phyloP scores from a whole-genome alignment of 2,113 vertebrate species.

The Gallinago media region DNA sequence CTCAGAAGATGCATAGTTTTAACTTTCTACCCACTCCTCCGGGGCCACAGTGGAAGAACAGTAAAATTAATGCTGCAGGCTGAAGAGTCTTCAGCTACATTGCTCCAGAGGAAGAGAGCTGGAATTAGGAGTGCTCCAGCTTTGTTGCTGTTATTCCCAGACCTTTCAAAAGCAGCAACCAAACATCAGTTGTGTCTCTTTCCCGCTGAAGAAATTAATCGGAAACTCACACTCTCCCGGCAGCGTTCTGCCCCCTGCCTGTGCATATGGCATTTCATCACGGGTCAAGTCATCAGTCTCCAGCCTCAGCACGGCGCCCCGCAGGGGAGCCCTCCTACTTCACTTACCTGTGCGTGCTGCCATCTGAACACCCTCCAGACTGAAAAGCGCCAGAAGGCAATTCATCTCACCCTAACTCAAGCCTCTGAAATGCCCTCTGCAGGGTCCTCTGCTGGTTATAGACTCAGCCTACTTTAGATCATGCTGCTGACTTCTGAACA shows the following conservation, averaged over 20 bases:
- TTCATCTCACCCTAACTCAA: not conserved
- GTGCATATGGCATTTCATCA: not conserved
- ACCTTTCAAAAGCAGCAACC: not conserved
- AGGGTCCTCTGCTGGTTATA: not conserved
- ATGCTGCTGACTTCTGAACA: not conserved
- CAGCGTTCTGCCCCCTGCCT: constrained; percentile 45
- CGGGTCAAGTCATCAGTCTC: not conserved
- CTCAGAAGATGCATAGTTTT: not conserved
- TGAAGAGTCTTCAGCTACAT: not conserved
- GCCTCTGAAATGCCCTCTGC: not conserved
- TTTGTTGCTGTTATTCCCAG: not conserved
- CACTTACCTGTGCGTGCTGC: not conserved
- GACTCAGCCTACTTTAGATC: not conserved
- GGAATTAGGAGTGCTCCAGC: not conserved
- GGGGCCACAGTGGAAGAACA: not conserved
- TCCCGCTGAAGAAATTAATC: not conserved
- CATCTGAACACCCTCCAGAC: not conserved
- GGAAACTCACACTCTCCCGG: not conserved
- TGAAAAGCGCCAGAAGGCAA: not conserved
- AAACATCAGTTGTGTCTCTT: not conserved
- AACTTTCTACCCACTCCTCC: not conserved
- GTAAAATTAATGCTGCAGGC: not conserved
- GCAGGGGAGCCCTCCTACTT: not conserved
- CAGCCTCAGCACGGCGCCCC: not conserved
- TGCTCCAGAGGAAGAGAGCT: not conserved